Percentiles rank a stretch among this genome's conserved stretches.
These are phyloP conservation scores for Hydrotaea diabolus DNA, from an alignment of 2,888 invertebrate species.

Conservation along the genomic window DNA sequence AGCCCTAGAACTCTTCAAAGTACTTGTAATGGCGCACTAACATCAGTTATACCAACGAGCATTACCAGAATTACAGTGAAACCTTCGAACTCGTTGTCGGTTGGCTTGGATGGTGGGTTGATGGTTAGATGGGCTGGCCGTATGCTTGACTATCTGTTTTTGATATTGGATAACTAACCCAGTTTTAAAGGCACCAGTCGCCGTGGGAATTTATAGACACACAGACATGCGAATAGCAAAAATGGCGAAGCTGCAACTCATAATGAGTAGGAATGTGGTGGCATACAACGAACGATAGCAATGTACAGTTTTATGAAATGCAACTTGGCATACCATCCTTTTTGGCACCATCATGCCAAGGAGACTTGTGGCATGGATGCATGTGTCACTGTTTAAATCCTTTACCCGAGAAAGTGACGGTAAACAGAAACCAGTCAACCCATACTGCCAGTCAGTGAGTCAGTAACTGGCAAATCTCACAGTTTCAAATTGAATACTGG, in stretches of 20 bases:
- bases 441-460: not conserved
- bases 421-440: not conserved
- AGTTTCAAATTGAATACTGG: constrained; percentile 41
- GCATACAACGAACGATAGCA: not conserved
- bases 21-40: constrained; percentile 25
- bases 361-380: constrained; percentile 26
- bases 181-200: constrained; percentile 63
- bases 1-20: not conserved
- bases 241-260: constrained; percentile 50
- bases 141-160: constrained; percentile 48
- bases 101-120: constrained; percentile 14
- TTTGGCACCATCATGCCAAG: constrained; percentile 51
- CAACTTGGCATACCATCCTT: constrained; percentile 62
- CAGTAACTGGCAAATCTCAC: constrained; percentile 22
- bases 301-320: constrained; percentile 40
- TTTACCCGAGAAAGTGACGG: constrained; percentile 4
- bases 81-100: not conserved
- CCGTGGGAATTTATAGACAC: constrained; percentile 41
- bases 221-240: not conserved
- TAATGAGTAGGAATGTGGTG: constrained; percentile 49
- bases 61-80: constrained; percentile 8
- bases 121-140: constrained; percentile 33
- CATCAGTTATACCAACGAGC: not conserved
- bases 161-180: constrained; percentile 65
- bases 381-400: constrained; percentile 5